A percentile compares a stretch with the other conserved stretches of the same genome.
Evolutionary conservation across 2,888 invertebrate species (phyloP).

Genomic region (Geotrupes spiniger): DNA sequence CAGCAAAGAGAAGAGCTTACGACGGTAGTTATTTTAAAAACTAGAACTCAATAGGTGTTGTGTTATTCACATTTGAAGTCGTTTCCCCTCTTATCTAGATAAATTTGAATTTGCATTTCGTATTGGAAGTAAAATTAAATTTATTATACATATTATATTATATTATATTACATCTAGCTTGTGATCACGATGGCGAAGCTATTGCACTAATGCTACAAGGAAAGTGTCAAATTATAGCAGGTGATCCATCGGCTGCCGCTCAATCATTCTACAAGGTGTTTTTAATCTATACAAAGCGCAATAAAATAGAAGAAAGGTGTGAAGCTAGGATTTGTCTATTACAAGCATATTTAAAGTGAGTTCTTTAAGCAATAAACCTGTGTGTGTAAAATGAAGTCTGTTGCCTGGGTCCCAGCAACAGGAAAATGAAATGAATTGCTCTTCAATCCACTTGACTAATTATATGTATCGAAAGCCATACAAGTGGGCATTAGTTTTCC

Average conservation of each 20-base stretch:
- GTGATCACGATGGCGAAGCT: conserved; percentile 50
- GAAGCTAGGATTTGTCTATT: conserved; percentile 56
- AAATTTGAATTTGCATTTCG: too few species aligned
- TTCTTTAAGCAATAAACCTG: conserved; percentile 2
- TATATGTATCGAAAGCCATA: too few species aligned
- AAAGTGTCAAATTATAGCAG: conserved; percentile 53
- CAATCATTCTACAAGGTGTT: conserved; percentile 54
- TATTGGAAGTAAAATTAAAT: too few species aligned
- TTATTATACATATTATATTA: not conserved
- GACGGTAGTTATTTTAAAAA: conserved; percentile 53
- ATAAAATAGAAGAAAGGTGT: conserved; percentile 52
- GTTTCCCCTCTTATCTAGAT: too few species aligned
- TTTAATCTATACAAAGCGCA: conserved; percentile 46
- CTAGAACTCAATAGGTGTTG: too few species aligned
- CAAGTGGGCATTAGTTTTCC: too few species aligned
- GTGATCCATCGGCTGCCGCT: conserved; percentile 53
- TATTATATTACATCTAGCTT: conserved; percentile 41
- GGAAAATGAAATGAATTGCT: too few species aligned
- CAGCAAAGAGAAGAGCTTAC: conserved; percentile 55
- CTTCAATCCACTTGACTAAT: too few species aligned
- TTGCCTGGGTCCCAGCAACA: too few species aligned
- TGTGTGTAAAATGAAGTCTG: too few species aligned
- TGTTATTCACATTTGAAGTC: too few species aligned
- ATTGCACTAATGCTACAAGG: conserved; percentile 57
- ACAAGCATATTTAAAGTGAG: conserved; percentile 55